Evolutionary conservation across 1,140 invertebrate genomes (phyloP), one percentile per base, ranked within the genome.

Genomic region (Paraescarpia echinospica): DNA sequence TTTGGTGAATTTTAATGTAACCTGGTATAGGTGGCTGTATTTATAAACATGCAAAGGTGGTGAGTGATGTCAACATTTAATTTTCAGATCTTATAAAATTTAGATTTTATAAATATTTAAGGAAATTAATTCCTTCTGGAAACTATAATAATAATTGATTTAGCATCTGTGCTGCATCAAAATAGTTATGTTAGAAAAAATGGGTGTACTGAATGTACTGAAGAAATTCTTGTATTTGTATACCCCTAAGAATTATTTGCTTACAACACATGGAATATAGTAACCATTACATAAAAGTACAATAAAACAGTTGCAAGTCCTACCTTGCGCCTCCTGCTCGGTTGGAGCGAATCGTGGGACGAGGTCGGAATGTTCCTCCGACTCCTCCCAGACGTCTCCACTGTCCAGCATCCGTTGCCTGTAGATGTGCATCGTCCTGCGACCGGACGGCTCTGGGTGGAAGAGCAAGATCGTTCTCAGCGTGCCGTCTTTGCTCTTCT

Each of bases 321-420:
- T 91, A 33, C 59, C 41, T 31, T 51, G 51, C 35, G 93, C 93
- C 91, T 94, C 93, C 91, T 94, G 93, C 59, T 93, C 77, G 0
- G 35, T 33, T n/a, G 93, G 92, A n/a, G 35, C 93, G 41, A 91
- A 77, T 18, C 22, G 59, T 14, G 59, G 59, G 59, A 77, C 18
- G 4, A 77, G 2, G 14, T 77, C 59, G 0, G 59, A 77, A 77
- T 77, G 22, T 77, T 77, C 59, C 59, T 77, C 59, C 8, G 59
- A 77, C 18, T 77, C 59, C 27, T 77, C 8, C 59, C 59, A 77
- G 8, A 77, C 59, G 0, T 77, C 59, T 77, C 59, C 59, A 31
- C 59, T 31, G 14, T 77, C 59, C 59, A 77, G 59, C 59, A 77
- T 77, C 59, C 59, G 59, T 18, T 77, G 59, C 59, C 59, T 77